These are phyloP conservation scores for Actinopyga echinites DNA, from an alignment of 53 echinoderm and acorn worm genomes.

Conservation along the genomic window DNA sequence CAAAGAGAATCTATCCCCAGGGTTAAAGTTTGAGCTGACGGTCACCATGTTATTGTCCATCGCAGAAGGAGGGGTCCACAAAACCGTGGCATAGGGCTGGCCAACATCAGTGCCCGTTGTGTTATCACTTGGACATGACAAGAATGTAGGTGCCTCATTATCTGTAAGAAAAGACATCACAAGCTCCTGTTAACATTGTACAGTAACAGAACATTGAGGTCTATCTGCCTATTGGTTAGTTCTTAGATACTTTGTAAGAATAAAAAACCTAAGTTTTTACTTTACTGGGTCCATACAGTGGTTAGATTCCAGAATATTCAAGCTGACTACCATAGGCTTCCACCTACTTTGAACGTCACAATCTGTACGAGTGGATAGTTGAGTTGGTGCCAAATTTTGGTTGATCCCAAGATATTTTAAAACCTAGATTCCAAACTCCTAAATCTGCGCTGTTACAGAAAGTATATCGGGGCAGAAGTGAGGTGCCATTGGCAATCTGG, in stretches of 20 bases:
- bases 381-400: too few relatives aligned
- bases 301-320: too few relatives aligned
- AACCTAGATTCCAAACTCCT: too few relatives aligned
- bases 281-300: too few relatives aligned
- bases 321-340: too few relatives aligned
- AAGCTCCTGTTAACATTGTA: background rate
- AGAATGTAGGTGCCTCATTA: conserved; percentile 46
- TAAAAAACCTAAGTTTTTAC: too few relatives aligned
- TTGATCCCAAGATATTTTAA: too few relatives aligned
- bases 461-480: too few relatives aligned
- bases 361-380: too few relatives aligned
- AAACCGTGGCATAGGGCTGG: conserved; percentile 39
- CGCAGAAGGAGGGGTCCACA: conserved; percentile 24
- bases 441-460: too few relatives aligned
- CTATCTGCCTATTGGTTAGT: background rate
- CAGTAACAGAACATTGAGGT: background rate
- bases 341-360: too few relatives aligned
- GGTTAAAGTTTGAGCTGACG: background rate
- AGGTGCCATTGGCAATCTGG: too few relatives aligned
- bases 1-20: conserved; percentile 14
- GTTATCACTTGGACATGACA: conserved; percentile 55
- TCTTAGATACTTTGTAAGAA: background rate
- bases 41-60: conserved; percentile 20
- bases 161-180: conserved; percentile 44
- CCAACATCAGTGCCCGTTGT: conserved; percentile 21